These are phyloP conservation scores for Clusia tigrina DNA, from an alignment of 2,888 invertebrate genomes.

Conservation along the genomic window DNA sequence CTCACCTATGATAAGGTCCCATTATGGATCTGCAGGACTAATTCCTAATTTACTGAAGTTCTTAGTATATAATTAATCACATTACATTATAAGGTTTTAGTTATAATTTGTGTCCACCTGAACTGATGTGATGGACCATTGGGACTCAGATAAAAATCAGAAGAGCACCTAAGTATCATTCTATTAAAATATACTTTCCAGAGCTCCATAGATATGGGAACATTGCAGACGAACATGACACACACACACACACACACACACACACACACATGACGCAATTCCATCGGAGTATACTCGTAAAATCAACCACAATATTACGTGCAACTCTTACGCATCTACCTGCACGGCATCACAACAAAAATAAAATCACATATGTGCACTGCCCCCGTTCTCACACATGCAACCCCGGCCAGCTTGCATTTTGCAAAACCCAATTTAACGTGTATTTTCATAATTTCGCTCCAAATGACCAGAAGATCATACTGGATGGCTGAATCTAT, in stretches of 20 bases:
- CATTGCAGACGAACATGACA: slow-evolving; percentile 35
- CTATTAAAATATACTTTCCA: no score
- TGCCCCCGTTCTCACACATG: background rate
- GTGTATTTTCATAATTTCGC: slow-evolving; percentile 32
- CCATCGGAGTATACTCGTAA: background rate
- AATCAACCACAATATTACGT: background rate
- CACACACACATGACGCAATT: slow-evolving; percentile 20
- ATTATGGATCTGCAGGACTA: no score
- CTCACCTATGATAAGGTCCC: no score
- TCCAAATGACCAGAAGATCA: slow-evolving; percentile 28
- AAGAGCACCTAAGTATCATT: no score
- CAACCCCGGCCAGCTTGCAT: background rate
- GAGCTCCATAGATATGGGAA: no score
- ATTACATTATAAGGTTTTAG: no score
- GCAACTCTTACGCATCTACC: background rate
- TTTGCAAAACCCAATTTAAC: slow-evolving; percentile 20
- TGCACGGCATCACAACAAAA: slow-evolving; percentile 13
- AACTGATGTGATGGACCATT: no score
- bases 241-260: slow-evolving; percentile 25
- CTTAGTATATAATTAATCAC: no score
- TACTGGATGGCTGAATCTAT: no score
- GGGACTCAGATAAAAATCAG: no score
- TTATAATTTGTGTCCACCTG: no score
- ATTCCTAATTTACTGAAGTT: no score
- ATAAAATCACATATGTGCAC: background rate